Base-by-base conservation (phyloP, 2,888 invertebrate species). In the Eudasyphora cyanicolor region DNA sequence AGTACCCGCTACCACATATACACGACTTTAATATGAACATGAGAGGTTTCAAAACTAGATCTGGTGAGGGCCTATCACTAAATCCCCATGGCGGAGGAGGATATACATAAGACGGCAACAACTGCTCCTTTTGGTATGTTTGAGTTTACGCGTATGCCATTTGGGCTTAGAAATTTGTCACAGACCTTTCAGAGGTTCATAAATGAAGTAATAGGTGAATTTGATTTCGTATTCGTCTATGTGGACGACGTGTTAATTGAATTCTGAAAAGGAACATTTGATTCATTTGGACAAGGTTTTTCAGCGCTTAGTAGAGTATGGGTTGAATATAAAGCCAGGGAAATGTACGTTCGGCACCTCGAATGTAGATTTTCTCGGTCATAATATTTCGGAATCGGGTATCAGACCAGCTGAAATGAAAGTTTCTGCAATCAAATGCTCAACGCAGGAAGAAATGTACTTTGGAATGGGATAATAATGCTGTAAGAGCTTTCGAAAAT, bases 71-170 rank as follows among this genome's bases (percentile, higher is more conserved):
- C 32, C n/a, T 64, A 64, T 32, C 64, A 64, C 3, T 10, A 62
- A 38, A 45, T 45, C 3, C 5, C 5, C 10, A 45, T 45, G 45
- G 5, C 5, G 45, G 45, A 12, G 5, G 3, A 45, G 12, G 17
- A 67, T 35, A 35, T 67, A 19, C 35, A 67, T 12, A 67, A 67
- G 38, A 67, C 67, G 32, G 67, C 67, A 6, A 67, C 35, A n/a
- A n/a, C n/a, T n/a, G n/a, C n/a, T n/a, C n/a, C n/a, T n/a, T n/a
- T n/a, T n/a, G n/a, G n/a, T n/a, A n/a, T n/a, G 35, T 67, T 32
- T 35, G 67, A 38, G 14, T 67, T 67, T n/a, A 21, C 12, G 1
- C 12, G 67, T n/a, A 35, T 35, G 67, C 67, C 67, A 5, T 67
- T 67, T 38, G 67, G 67, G 5, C 17, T 67, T 5, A 32, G 35